Evolutionary conservation across 2,797 vertebrate genomes (phyloP).

Genomic region (Kryptopterus vitreolus): DNA sequence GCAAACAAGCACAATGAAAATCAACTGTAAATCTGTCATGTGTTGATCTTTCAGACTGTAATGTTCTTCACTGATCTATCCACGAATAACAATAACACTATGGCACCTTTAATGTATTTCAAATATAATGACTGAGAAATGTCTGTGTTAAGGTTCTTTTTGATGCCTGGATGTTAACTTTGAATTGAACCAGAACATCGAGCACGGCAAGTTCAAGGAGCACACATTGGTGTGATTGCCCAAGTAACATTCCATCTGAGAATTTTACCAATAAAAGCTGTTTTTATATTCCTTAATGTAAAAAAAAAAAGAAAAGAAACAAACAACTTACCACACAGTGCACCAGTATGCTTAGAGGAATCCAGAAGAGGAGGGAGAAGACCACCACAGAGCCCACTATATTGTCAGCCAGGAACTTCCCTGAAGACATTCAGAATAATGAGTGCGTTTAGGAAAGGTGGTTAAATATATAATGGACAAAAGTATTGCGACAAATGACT

Average conservation of each 20-base stretch:
- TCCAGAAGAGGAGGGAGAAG: slow-evolving; percentile 96
- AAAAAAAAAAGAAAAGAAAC: neutral
- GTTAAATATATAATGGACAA: neutral
- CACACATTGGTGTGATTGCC: neutral
- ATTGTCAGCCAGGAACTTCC: slow-evolving; percentile 97
- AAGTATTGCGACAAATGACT: no score
- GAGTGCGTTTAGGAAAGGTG: neutral
- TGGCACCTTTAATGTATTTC: neutral
- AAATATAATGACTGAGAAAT: no score
- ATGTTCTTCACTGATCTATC: neutral
- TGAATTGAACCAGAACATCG: no score
- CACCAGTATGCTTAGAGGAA: slow-evolving; percentile 96
- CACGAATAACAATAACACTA: neutral
- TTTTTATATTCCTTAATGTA: neutral
- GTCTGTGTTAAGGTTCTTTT: no score
- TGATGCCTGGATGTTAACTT: no score
- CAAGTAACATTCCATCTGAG: neutral
- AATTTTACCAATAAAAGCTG: neutral
- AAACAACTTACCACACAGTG: slow-evolving; percentile 89
- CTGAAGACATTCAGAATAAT: slow-evolving; percentile 64
- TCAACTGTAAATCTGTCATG: neutral
- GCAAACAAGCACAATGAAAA: slow-evolving; percentile 40
- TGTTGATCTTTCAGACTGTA: neutral
- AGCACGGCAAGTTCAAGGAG: neutral
- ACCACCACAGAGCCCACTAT: slow-evolving; percentile 98